Conservation (phyloP, 2,113 vertebrate genomes). For the Phaetusa simplex region DNA sequence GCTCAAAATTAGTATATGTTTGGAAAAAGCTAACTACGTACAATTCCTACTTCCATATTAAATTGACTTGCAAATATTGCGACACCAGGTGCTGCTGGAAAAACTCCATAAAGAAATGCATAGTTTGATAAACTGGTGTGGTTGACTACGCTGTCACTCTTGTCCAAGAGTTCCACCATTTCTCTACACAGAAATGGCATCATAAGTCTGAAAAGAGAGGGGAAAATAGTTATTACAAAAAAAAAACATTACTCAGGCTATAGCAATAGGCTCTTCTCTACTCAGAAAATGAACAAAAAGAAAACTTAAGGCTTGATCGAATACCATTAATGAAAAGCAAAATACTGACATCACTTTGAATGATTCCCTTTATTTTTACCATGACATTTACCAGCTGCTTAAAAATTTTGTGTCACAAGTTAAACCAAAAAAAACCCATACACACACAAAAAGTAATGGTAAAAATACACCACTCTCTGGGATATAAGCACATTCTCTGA, state of each 20-base stretch:
- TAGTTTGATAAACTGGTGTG: slow-evolving; percentile 95
- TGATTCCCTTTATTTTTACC: neutral
- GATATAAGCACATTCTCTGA: neutral
- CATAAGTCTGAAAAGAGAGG: slow-evolving; percentile 81
- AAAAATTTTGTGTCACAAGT: neutral
- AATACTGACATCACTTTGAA: neutral
- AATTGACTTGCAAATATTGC: slow-evolving; percentile 96
- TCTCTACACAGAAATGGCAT: slow-evolving; percentile 94
- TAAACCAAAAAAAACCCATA: neutral
- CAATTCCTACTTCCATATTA: slow-evolving; percentile 96
- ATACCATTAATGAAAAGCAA: neutral
- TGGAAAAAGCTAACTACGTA: slow-evolving; percentile 73
- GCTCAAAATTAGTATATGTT: neutral
- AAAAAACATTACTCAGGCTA: neutral
- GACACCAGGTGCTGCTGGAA: slow-evolving; percentile 95
- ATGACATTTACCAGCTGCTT: neutral
- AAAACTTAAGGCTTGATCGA: neutral
- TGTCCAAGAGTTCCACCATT: slow-evolving; percentile 93
- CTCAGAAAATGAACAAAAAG: neutral
- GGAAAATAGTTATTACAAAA: neutral
- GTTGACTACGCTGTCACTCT: slow-evolving; percentile 76
- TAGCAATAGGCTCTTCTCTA: neutral
- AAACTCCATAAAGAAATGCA: slow-evolving; percentile 94
- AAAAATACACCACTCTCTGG: neutral
- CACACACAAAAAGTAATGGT: neutral